Evolutionary conservation across 2,113 vertebrate species (phyloP).

Genomic region (Melospiza georgiana): DNA sequence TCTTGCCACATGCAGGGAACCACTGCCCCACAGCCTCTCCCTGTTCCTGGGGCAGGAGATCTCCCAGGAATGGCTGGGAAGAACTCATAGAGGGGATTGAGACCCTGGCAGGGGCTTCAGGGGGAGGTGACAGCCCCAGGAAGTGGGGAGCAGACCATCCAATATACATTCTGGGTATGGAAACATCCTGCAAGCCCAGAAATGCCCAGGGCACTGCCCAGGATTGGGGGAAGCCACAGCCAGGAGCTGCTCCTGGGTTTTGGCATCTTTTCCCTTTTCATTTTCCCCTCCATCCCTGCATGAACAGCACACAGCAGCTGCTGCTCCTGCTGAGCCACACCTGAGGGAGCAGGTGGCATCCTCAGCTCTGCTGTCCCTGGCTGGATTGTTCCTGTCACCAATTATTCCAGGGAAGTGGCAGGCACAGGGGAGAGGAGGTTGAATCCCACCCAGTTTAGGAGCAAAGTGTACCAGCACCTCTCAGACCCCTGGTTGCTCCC

Average conservation of each 20-base stretch:
- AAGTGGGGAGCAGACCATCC: neutral
- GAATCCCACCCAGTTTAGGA: neutral
- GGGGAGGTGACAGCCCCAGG: neutral
- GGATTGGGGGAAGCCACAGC: neutral
- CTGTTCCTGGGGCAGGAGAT: neutral
- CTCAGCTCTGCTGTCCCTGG: neutral
- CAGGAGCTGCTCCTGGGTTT: fast-evolving
- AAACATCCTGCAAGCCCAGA: neutral
- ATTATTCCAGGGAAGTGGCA: neutral
- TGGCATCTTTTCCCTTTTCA: neutral
- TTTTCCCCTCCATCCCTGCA: neutral
- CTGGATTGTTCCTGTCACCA: neutral
- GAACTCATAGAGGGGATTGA: fast-evolving
- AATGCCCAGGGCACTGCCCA: neutral
- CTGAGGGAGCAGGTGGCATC: neutral
- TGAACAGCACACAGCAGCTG: neutral
- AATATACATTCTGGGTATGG: fast-evolving
- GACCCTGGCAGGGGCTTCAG: neutral
- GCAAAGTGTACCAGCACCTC: neutral
- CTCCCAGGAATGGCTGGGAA: neutral
- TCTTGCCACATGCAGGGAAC: neutral
- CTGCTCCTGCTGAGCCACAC: neutral
- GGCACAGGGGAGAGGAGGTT: fast-evolving
- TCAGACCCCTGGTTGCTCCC: neutral
- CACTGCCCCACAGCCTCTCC: fast-evolving